A percentile compares a stretch with the other conserved stretches of the same genome.
phyloP scores from a whole-genome alignment of 2,888 invertebrate species.

The Rotaria macrura region DNA sequence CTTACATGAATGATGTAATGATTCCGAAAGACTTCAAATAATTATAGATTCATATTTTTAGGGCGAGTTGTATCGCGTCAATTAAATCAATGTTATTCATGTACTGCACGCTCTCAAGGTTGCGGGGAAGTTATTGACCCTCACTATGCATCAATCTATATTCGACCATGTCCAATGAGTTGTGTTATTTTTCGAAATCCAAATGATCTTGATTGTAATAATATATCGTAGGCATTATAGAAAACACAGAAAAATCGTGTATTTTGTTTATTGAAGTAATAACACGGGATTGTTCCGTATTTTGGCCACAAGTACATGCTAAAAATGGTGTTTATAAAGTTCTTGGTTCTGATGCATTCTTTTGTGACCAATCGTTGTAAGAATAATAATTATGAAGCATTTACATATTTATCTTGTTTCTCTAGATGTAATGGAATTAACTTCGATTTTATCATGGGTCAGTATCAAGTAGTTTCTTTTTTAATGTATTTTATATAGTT shows the following conservation, averaged over 20 bases:
- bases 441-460: constrained; percentile 3
- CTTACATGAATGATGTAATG: too few species aligned
- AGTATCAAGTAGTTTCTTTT: background rate
- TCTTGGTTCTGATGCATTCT: background rate
- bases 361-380: constrained; percentile 1
- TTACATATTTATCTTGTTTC: background rate
- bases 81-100: background rate
- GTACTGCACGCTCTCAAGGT: background rate
- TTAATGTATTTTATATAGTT: too few species aligned
- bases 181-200: constrained; percentile 21
- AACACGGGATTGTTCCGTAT: background rate
- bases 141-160: background rate
- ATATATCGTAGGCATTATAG: background rate
- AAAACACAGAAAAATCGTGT: background rate
- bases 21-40: too few species aligned
- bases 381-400: background rate
- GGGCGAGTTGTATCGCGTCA: background rate
- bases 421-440: background rate
- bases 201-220: background rate
- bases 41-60: background rate
- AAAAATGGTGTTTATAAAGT: constrained; percentile 1
- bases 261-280: background rate
- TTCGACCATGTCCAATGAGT: background rate
- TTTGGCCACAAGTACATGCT: background rate
- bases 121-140: background rate